Conservation (phyloP, 2,797 vertebrate genomes). For the Coccyzus lansbergi region DNA sequence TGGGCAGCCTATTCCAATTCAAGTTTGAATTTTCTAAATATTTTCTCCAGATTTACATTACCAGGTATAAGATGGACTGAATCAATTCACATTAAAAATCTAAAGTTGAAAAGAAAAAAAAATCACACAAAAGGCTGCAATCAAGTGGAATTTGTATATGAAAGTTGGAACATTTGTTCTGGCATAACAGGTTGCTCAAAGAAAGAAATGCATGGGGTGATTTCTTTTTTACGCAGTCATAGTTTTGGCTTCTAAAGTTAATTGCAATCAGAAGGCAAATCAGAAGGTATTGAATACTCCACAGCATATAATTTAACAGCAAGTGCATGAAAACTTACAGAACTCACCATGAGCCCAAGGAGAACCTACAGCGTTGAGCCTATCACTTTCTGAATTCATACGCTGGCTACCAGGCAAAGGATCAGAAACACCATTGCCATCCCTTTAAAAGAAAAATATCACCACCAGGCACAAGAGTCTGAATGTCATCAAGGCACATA, state of each 20-base stretch:
- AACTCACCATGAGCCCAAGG: not conserved
- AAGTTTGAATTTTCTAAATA: not conserved
- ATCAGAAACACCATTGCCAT: not conserved
- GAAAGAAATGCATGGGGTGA: not conserved
- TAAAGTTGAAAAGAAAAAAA: not conserved
- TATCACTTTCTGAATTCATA: not conserved
- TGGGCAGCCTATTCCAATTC: too few species aligned
- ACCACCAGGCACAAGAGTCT: not conserved
- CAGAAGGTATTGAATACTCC: not conserved
- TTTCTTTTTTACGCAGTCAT: not conserved
- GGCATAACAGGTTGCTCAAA: not conserved
- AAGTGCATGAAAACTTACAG: not conserved
- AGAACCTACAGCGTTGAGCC: not conserved
- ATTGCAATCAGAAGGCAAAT: slow-evolving; percentile 38
- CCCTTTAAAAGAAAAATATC: not conserved
- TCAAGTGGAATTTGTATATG: not conserved
- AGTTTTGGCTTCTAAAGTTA: not conserved
- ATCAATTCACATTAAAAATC: not conserved
- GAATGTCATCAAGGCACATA: not conserved
- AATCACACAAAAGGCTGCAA: not conserved
- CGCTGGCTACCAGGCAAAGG: not conserved
- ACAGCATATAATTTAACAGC: not conserved
- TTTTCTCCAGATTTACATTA: not conserved
- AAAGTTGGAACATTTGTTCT: slow-evolving; percentile 30
- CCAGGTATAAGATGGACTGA: not conserved